Conservation (phyloP, 1,140 invertebrate genomes). For the Achatina immaculata region DNA sequence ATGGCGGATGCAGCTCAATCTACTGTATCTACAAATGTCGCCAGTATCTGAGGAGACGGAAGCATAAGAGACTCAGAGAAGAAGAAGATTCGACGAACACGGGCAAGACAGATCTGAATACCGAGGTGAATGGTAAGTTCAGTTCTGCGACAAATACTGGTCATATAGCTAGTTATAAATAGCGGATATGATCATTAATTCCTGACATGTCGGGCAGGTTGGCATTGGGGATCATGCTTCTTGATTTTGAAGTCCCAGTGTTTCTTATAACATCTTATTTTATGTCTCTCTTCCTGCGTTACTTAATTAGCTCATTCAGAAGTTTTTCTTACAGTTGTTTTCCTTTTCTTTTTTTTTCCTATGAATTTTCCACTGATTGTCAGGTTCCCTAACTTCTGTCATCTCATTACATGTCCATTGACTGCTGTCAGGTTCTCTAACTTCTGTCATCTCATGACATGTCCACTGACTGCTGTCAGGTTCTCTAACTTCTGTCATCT, state of each 20-base stretch:
- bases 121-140: neutral
- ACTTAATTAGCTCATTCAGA: slow-evolving; percentile 16
- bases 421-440: no score
- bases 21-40: slow-evolving; percentile 57
- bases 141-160: neutral
- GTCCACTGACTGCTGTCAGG: no score
- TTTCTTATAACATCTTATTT: no score
- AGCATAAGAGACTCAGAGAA: slow-evolving; percentile 30
- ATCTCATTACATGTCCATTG: no score
- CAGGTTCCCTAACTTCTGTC: no score
- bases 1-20: slow-evolving; percentile 54
- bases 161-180: neutral
- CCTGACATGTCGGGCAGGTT: neutral
- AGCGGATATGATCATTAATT: neutral
- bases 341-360: no score
- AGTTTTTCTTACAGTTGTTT: neutral
- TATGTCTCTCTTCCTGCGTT: no score
- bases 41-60: slow-evolving; percentile 44
- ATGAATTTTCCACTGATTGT: no score
- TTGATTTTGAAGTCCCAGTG: no score
- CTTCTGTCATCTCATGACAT: no score
- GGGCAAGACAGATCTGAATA: slow-evolving; percentile 33
- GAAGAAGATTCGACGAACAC: slow-evolving; percentile 31
- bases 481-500: no score
- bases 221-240: neutral